Base-by-base conservation (phyloP, 1,140 invertebrate species). In the Chironomus striatipennis region DNA sequence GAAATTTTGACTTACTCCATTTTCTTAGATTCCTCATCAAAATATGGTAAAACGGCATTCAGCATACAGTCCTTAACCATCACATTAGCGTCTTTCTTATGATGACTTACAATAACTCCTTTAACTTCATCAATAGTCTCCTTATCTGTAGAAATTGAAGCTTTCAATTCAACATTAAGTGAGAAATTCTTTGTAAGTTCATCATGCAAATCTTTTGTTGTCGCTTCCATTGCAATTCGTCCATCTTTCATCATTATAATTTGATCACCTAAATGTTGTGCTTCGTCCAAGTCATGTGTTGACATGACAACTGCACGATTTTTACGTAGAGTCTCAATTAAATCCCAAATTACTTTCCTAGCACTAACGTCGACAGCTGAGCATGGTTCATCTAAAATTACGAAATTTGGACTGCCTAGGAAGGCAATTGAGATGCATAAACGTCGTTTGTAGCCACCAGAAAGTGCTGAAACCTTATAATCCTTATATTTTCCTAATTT, bases 351-450 rank as follows among this genome's bases (percentile, higher is more conserved):
- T 73, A 90, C 88, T 75, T 91, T 87, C 8, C 83, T 76, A 0
- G 91, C 90, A 12, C 90, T 88, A 0, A 91, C 91, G 80, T 95
- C 92, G 12, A 94, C 91, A 0, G 92, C 91, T 73, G 90, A 89
- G 7, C 91, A 92, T 3, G 91, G 91, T 77, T 94, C 92, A 79
- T 94, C 95, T 75, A 98, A 83, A 75, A 96, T 92, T 8, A 95
- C 89, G 1, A 96, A 84, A 65, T 89, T 88, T 0, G 82, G 82
- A 17, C 80, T 81, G 34, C 92, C 93, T 10, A 98, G 88, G 76
- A 98, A 89, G 0, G 89, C 88, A 9, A 90, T 82, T 65, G 87
- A 88, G 17, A 90, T 88, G 77, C 88, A 89, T 9, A 90, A 79
- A 7, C 89, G 83, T 0, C 89, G 82, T 76, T 85, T 83, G 72